Conservation (phyloP, 2,113 vertebrate genomes). For the Tenebrosternarchus preto region DNA sequence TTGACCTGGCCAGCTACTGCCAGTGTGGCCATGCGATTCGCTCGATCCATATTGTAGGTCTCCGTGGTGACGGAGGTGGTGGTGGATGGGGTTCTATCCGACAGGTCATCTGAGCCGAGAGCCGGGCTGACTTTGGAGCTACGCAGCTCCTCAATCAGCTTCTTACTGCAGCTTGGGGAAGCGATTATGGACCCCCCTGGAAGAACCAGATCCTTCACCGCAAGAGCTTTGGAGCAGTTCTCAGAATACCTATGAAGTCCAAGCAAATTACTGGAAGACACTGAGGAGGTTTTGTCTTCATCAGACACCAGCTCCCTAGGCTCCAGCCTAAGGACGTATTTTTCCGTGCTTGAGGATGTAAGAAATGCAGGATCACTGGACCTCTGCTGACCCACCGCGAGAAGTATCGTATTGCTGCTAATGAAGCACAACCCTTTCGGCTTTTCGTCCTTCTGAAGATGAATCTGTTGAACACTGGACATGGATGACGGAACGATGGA, state of each 20-base stretch:
- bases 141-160: slow-evolving; percentile 83
- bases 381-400: slow-evolving; percentile 89
- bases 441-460: slow-evolving; percentile 83
- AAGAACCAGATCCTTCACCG: slow-evolving; percentile 78
- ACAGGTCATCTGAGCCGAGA: slow-evolving; percentile 76
- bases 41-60: slow-evolving; percentile 68
- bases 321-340: slow-evolving; percentile 80
- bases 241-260: slow-evolving; percentile 80
- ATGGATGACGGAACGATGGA: slow-evolving; percentile 79
- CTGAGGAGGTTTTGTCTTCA: slow-evolving; percentile 56
- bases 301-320: slow-evolving; percentile 78
- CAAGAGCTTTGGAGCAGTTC: slow-evolving; percentile 66
- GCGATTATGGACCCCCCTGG: slow-evolving; percentile 68
- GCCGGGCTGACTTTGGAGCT: slow-evolving; percentile 76
- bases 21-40: slow-evolving; percentile 61
- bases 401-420: slow-evolving; percentile 81
- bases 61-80: slow-evolving; percentile 70
- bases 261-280: slow-evolving; percentile 58
- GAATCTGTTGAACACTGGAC: slow-evolving; percentile 89
- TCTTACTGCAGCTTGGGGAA: slow-evolving; percentile 72
- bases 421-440: slow-evolving; percentile 94
- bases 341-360: slow-evolving; percentile 88
- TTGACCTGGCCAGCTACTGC: slow-evolving; percentile 66
- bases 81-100: slow-evolving; percentile 70
- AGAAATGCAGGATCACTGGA: slow-evolving; percentile 84